Conservation (phyloP, 2,888 invertebrate genomes). For the Teleogryllus oceanicus region DNA sequence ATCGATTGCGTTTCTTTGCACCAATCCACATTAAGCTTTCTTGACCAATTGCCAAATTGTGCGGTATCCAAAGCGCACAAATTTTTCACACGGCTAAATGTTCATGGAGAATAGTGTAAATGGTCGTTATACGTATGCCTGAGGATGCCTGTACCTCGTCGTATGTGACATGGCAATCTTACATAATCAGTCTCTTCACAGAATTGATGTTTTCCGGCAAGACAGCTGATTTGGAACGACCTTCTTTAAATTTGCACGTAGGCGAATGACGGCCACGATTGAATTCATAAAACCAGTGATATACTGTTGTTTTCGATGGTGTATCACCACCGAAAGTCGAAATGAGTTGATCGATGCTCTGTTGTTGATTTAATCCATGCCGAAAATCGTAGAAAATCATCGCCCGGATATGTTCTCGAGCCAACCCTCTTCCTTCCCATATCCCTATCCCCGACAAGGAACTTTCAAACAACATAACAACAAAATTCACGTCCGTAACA, state of each 20-base stretch:
- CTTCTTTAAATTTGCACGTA: conserved; percentile 22
- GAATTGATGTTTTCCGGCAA: conserved; percentile 40
- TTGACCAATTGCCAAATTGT: background rate
- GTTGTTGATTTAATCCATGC: too few species aligned
- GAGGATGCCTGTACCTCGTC: conserved; percentile 5
- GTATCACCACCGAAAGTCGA: too few species aligned
- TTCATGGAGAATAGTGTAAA: background rate
- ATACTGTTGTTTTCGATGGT: background rate
- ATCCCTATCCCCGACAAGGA: too few species aligned
- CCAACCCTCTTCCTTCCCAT: too few species aligned
- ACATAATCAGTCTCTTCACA: conserved; percentile 40
- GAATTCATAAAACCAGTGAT: background rate
- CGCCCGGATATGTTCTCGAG: too few species aligned
- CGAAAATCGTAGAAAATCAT: too few species aligned
- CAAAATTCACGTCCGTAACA: too few species aligned
- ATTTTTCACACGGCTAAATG: background rate
- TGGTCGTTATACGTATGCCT: background rate
- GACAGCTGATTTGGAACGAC: conserved; percentile 38
- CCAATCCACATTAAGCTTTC: too few species aligned
- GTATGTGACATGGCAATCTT: conserved; percentile 40
- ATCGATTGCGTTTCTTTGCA: too few species aligned
- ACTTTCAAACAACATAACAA: too few species aligned
- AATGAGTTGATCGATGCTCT: too few species aligned
- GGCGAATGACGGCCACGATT: conserved; percentile 30
- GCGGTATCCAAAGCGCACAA: background rate